Percentiles rank a stretch among this genome's conserved stretches.
Conservation (phyloP, 2,888 invertebrate genomes). For the Drosophila maculinotata region DNA sequence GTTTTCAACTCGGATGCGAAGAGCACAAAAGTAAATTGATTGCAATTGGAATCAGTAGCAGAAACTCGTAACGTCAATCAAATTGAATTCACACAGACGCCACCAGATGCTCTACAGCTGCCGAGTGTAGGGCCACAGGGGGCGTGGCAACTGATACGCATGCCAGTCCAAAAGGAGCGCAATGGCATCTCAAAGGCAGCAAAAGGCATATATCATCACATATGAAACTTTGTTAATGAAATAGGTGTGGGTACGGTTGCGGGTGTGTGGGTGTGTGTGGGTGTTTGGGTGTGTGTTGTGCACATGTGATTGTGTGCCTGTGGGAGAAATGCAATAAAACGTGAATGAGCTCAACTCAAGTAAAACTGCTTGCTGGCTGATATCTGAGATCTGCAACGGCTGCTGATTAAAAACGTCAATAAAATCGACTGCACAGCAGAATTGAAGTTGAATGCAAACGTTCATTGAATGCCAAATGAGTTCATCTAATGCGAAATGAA, state of each 20-base stretch:
- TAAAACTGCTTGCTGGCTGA: conserved; percentile 53
- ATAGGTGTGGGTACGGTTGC: conserved; percentile 59
- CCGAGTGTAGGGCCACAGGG: neutral
- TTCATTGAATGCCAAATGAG: conserved; percentile 74
- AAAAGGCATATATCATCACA: conserved; percentile 76
- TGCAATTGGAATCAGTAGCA: conserved; percentile 81
- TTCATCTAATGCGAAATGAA: conserved; percentile 64
- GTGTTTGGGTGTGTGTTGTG: neutral
- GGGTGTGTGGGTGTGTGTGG: neutral
- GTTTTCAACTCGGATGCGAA: conserved; percentile 78
- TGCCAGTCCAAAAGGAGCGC: conserved; percentile 32
- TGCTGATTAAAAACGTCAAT: conserved; percentile 79
- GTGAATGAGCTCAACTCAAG: conserved; percentile 68
- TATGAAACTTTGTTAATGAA: conserved; percentile 79
- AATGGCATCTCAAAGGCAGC: conserved; percentile 53
- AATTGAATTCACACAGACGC: conserved; percentile 74
- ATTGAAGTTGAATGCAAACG: conserved; percentile 76
- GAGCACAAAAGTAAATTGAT: conserved; percentile 79
- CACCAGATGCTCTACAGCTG: conserved; percentile 30
- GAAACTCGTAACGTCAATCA: conserved; percentile 81
- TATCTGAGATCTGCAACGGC: conserved; percentile 39
- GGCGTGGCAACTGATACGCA: conserved; percentile 41
- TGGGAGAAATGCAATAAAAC: conserved; percentile 69
- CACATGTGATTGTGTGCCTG: conserved; percentile 7
- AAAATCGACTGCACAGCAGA: conserved; percentile 72